Percentiles rank a stretch among this genome's conserved stretches.
These are phyloP conservation scores for Prorops nasuta DNA, from an alignment of 1,140 invertebrate genomes.

Conservation along the genomic window DNA sequence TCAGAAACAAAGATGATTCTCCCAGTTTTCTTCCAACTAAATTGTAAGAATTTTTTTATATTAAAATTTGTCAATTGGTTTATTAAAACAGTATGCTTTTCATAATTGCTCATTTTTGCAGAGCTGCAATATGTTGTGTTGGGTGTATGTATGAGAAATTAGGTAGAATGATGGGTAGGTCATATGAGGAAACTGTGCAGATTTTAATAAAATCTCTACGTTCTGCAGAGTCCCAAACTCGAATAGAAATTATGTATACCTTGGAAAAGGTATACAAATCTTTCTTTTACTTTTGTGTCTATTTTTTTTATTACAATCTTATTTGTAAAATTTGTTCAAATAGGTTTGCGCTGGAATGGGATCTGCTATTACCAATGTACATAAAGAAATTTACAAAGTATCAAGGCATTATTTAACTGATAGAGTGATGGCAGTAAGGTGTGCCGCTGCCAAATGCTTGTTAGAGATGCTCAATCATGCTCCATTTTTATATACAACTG, in stretches of 20 bases:
- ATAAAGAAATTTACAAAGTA: conserved; percentile 92
- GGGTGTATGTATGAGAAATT: conserved; percentile 97
- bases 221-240: conserved; percentile 92
- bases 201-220: conserved; percentile 88
- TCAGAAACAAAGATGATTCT: conserved; percentile 97
- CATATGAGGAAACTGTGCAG: conserved; percentile 96
- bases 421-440: conserved; percentile 85
- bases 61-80: neutral
- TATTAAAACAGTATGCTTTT: neutral
- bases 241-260: conserved; percentile 96
- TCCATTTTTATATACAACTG: conserved; percentile 83
- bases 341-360: conserved; percentile 84
- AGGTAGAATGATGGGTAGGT: conserved; percentile 96
- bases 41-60: conserved; percentile 79
- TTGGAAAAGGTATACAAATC: conserved; percentile 76
- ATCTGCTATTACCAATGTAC: conserved; percentile 78
- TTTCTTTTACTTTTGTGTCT: conserved; percentile 4
- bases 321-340: conserved; percentile 13
- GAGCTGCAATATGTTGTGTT: conserved; percentile 93
- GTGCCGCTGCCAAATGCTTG: conserved; percentile 85
- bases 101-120: conserved; percentile 53
- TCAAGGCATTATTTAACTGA: conserved; percentile 83
- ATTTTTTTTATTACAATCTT: neutral
- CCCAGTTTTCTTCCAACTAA: conserved; percentile 89
- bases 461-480: conserved; percentile 87